phyloP scores from a whole-genome alignment of 2,888 invertebrate genomes.

The Chorisops tibialis region DNA sequence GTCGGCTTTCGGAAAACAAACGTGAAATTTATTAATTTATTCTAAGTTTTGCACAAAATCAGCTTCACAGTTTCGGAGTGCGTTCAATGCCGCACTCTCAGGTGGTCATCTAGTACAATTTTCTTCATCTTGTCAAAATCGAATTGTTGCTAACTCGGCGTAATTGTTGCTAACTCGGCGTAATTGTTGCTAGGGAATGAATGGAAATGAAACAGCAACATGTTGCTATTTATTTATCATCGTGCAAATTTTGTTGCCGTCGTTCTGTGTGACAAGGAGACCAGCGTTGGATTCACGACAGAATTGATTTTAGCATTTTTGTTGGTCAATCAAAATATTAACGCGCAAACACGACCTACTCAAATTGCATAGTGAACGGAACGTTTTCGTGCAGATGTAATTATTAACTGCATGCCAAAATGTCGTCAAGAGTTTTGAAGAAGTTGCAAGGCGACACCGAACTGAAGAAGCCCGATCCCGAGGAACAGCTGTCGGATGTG shows the following conservation, averaged over 20 bases:
- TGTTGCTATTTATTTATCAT: background rate
- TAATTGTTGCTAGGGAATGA: too few relatives aligned
- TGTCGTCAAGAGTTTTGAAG: slow-evolving; percentile 65
- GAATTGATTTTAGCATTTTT: slow-evolving; percentile 21
- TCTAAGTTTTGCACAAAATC: too few relatives aligned
- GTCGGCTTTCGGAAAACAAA: too few relatives aligned
- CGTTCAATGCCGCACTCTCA: slow-evolving; percentile 7
- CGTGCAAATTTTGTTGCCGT: background rate
- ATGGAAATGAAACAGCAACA: too few relatives aligned
- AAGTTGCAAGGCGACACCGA: slow-evolving; percentile 62
- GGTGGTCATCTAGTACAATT: slow-evolving; percentile 5
- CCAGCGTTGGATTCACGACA: background rate
- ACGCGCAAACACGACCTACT: background rate
- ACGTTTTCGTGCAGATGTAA: slow-evolving; percentile 9
- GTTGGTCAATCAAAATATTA: background rate
- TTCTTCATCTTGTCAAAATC: too few relatives aligned
- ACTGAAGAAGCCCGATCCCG: slow-evolving; percentile 45
- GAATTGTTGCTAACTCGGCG: too few relatives aligned
- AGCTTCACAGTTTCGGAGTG: background rate
- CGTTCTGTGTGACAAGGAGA: slow-evolving; percentile 1
- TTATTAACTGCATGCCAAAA: slow-evolving; percentile 39
- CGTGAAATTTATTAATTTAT: too few relatives aligned
- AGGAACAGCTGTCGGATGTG: slow-evolving; percentile 50
- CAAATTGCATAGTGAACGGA: background rate
- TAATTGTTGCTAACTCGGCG: too few relatives aligned